These are phyloP conservation scores for Drosophila kepulauana DNA, from an alignment of 1,140 invertebrate species.

Conservation along the genomic window DNA sequence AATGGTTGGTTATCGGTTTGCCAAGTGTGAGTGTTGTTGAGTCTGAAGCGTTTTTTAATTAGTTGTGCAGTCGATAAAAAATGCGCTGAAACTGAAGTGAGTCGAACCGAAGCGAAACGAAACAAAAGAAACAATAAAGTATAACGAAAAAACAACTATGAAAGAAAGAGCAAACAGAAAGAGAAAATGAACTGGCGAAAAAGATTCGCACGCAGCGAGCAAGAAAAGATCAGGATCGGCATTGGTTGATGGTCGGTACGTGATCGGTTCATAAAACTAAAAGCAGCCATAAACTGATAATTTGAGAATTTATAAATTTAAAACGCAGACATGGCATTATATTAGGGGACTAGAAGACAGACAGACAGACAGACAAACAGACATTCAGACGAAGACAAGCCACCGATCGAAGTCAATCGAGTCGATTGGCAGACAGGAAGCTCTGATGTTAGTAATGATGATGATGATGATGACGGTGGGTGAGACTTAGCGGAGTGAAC, in stretches of 20 bases:
- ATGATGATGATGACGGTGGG: conserved; percentile 10
- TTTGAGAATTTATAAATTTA: conserved; percentile 81
- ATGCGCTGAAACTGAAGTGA: conserved; percentile 71
- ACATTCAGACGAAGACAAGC: conserved; percentile 2
- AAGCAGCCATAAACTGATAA: conserved; percentile 81
- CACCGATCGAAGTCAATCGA: conserved; percentile 46
- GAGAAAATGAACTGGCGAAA: conserved; percentile 32
- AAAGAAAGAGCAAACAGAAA: background rate
- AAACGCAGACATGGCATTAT: conserved; percentile 60
- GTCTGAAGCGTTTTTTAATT: conserved; percentile 76
- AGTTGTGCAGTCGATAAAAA: conserved; percentile 79
- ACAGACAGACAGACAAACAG: conserved; percentile 30
- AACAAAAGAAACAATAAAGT: conserved; percentile 42
- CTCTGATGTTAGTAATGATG: conserved; percentile 43
- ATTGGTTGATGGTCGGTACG: conserved; percentile 67
- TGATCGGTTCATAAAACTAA: conserved; percentile 83
- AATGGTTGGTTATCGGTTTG: background rate
- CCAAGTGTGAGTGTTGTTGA: conserved; percentile 24
- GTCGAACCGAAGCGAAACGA: conserved; percentile 35
- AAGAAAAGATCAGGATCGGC: conserved; percentile 22
- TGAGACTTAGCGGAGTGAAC: conserved; percentile 4
- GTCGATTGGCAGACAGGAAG: conserved; percentile 54
- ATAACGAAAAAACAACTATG: background rate
- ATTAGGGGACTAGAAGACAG: conserved; percentile 21
- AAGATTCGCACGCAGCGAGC: conserved; percentile 71